phyloP scores from a whole-genome alignment of 2,113 vertebrate species.

The Phocoena sinus region DNA sequence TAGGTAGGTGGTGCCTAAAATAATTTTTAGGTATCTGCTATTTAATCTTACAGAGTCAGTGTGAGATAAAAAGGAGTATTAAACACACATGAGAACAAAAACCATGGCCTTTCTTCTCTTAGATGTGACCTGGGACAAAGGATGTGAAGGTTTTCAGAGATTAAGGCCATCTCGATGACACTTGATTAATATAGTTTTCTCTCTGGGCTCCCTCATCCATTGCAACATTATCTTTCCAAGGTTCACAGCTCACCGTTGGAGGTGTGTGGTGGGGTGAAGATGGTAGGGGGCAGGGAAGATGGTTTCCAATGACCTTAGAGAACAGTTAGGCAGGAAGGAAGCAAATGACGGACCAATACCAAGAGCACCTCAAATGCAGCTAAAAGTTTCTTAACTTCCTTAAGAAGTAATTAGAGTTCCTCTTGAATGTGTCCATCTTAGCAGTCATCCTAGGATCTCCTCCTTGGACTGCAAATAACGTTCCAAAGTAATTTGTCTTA shows the following conservation, averaged over 20 bases:
- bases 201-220: not conserved
- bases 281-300: not conserved
- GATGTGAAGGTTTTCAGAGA: not conserved
- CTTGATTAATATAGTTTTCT: not conserved
- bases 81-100: not conserved
- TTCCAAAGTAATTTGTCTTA: not conserved
- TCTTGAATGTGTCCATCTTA: not conserved
- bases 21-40: not conserved
- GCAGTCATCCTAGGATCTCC: not conserved
- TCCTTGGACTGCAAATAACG: not conserved
- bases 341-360: not conserved
- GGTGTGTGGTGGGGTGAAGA: accelerated
- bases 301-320: not conserved
- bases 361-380: not conserved
- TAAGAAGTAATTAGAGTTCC: not conserved
- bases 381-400: not conserved
- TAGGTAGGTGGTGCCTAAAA: not conserved
- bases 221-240: not conserved
- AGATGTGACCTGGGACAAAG: not conserved
- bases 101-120: not conserved
- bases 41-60: slow-evolving; percentile 17
- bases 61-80: not conserved
- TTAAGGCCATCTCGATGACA: not conserved
- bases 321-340: not conserved
- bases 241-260: not conserved